phyloP scores from a whole-genome alignment of 2,888 invertebrate species.

The Sesia bembeciformis region DNA sequence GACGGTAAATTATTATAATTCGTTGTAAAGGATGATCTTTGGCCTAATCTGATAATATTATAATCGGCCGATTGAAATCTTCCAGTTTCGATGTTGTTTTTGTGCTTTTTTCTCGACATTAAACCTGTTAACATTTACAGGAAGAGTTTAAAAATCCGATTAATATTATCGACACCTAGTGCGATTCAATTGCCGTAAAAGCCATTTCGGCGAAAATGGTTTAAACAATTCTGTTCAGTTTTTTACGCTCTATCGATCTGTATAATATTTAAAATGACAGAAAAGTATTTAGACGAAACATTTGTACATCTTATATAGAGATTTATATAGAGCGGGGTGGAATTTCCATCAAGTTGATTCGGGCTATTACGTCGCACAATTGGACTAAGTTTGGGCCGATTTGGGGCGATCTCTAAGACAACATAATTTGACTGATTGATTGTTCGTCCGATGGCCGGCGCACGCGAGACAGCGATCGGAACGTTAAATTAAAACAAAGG shows the following conservation, averaged over 20 bases:
- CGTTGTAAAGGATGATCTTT: constrained; percentile 21
- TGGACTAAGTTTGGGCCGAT: constrained; percentile 36
- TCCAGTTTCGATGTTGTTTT: background rate
- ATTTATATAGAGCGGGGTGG: background rate
- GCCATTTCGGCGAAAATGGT: no score
- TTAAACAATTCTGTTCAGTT: no score
- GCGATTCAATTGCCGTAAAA: no score
- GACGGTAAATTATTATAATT: constrained; percentile 44
- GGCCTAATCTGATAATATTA: constrained; percentile 42
- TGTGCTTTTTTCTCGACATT: no score
- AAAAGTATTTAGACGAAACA: no score
- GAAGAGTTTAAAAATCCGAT: no score
- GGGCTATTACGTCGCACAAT: constrained; percentile 16
- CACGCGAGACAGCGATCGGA: constrained; percentile 19
- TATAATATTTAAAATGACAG: no score
- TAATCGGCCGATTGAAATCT: constrained; percentile 26
- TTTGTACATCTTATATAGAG: no score
- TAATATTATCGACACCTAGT: no score
- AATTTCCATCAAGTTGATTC: constrained; percentile 33
- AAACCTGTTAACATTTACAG: no score
- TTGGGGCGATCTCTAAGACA: constrained; percentile 58
- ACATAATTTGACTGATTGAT: constrained; percentile 72
- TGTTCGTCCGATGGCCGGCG: constrained; percentile 21
- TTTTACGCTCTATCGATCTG: no score
- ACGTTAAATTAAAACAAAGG: background rate